phyloP scores from a whole-genome alignment of 2,797 vertebrate genomes.

The Staurois parvus region DNA sequence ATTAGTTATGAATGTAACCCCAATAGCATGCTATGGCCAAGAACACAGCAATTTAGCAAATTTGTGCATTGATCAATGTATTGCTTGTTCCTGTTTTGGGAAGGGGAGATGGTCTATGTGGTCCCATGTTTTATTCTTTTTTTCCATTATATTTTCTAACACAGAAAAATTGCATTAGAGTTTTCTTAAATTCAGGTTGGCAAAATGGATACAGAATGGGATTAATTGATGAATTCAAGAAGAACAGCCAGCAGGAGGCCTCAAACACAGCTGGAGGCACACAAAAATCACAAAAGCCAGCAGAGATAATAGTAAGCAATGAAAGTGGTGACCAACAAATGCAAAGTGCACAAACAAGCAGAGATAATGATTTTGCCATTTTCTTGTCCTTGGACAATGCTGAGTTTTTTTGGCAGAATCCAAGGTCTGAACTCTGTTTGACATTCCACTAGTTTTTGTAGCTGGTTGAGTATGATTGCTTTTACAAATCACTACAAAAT shows the following conservation, averaged over 20 bases:
- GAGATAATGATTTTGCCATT: constrained; percentile 84
- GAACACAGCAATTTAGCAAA: too few relatives aligned
- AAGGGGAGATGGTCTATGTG: background rate
- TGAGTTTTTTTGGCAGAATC: constrained; percentile 69
- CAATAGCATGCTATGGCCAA: too few relatives aligned
- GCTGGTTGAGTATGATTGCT: background rate
- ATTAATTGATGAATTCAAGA: constrained; percentile 85
- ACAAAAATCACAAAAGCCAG: constrained; percentile 79
- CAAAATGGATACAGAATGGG: constrained; percentile 85
- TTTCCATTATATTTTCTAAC: constrained; percentile 60
- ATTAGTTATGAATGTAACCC: too few relatives aligned
- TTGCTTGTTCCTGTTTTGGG: background rate
- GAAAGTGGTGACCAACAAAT: constrained; percentile 87
- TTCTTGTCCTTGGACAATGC: constrained; percentile 83
- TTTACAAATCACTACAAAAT: background rate
- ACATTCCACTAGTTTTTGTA: background rate
- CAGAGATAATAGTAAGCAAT: constrained; percentile 84
- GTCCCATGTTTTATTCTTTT: background rate
- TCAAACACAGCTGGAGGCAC: constrained; percentile 82
- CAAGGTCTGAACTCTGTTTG: background rate
- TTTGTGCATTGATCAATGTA: too few relatives aligned
- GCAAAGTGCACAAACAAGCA: constrained; percentile 84
- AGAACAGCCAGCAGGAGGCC: constrained; percentile 86
- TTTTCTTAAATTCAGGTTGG: constrained; percentile 82
- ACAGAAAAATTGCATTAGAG: constrained; percentile 81